Evolutionary conservation across 2,113 vertebrate species (phyloP).

Genomic region (Potamarius usumacintae): DNA sequence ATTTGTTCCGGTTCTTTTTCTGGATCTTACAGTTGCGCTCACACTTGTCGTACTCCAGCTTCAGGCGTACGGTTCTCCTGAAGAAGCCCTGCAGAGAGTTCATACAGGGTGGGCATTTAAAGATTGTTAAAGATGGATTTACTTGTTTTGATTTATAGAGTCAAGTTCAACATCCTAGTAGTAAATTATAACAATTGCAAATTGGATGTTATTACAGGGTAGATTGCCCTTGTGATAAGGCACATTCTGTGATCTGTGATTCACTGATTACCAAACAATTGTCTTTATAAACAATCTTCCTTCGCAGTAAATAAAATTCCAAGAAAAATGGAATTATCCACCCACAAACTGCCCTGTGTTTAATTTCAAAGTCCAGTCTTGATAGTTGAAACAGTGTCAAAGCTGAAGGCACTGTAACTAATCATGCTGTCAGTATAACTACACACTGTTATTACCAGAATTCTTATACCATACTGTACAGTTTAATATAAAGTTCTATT

Average conservation of each 20-base stretch:
- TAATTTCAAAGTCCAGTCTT: constrained; percentile 29
- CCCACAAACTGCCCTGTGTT: constrained; percentile 15
- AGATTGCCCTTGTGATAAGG: constrained; percentile 28
- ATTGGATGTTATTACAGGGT: not conserved
- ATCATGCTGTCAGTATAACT: not conserved
- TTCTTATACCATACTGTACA: not conserved
- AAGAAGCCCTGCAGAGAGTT: constrained; percentile 86
- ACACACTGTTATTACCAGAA: not conserved
- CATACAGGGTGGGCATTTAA: not conserved
- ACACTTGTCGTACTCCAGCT: constrained; percentile 89
- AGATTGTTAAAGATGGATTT: not conserved
- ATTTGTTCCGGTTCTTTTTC: constrained; percentile 98
- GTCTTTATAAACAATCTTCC: constrained; percentile 4
- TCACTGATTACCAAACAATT: constrained; percentile 10
- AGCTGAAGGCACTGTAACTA: not conserved
- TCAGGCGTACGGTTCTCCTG: constrained; percentile 89
- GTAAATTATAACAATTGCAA: constrained; percentile 10
- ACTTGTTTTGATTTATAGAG: constrained; percentile 8
- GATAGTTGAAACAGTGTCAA: not conserved
- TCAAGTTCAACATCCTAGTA: not conserved
- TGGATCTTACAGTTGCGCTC: constrained; percentile 92
- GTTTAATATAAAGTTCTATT: not conserved
- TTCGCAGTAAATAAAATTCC: not conserved
- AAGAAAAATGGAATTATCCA: not conserved
- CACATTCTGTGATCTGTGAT: not conserved